Conservation (phyloP, 2,888 invertebrate species). For the Synanthedon myopaeformis region DNA sequence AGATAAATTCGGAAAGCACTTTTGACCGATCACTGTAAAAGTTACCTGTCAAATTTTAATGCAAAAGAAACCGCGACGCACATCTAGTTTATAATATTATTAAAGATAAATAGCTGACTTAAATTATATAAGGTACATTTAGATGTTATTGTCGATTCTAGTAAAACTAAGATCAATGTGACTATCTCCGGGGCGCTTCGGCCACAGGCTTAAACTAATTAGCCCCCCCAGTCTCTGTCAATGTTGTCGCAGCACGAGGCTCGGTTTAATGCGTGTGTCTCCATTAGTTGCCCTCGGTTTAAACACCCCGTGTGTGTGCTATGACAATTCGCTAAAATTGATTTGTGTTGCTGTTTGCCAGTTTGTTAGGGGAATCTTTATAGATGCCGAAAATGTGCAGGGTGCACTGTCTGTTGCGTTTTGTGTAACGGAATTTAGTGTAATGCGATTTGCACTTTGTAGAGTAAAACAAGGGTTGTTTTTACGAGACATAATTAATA, state of each 20-base stretch:
- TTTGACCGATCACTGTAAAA: too few relatives aligned
- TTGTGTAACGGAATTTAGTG: background rate
- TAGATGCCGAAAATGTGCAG: background rate
- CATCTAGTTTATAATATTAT: too few relatives aligned
- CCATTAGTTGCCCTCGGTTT: slow-evolving; percentile 64
- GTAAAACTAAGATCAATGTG: slow-evolving; percentile 12
- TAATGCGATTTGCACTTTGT: background rate
- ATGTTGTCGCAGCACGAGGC: slow-evolving; percentile 61
- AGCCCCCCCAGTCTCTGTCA: slow-evolving; percentile 61
- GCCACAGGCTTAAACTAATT: slow-evolving; percentile 65
- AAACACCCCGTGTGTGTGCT: slow-evolving; percentile 43
- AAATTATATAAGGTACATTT: too few relatives aligned
- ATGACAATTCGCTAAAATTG: slow-evolving; percentile 64
- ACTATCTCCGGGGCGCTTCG: slow-evolving; percentile 37
- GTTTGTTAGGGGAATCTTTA: slow-evolving; percentile 8
- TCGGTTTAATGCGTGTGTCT: slow-evolving; percentile 66
- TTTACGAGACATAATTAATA: too few relatives aligned
- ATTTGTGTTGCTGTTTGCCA: slow-evolving; percentile 47
- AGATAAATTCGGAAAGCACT: too few relatives aligned
- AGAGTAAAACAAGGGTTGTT: too few relatives aligned
- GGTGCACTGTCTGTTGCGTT: background rate
- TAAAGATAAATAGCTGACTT: too few relatives aligned
- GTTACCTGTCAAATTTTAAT: too few relatives aligned
- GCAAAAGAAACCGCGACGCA: too few relatives aligned
- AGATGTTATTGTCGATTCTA: background rate